These are phyloP conservation scores for Trisateles emortualis DNA, from an alignment of 2,888 invertebrate species.

Conservation along the genomic window DNA sequence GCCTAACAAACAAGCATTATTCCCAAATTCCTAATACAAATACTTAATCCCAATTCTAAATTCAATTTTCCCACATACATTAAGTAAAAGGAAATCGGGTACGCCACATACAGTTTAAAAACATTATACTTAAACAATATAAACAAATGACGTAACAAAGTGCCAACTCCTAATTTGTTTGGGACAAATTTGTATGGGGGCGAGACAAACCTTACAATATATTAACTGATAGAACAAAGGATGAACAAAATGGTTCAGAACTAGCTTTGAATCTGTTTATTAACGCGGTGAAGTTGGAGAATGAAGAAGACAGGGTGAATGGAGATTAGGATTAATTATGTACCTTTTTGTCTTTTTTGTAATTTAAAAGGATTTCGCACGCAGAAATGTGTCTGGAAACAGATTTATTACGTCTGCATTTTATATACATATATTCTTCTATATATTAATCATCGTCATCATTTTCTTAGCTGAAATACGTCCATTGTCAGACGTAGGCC, in stretches of 20 bases:
- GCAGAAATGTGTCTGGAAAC: no score
- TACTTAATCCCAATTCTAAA: no score
- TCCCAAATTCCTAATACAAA: no score
- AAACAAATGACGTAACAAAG: neutral
- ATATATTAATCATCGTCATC: no score
- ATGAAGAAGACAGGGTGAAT: neutral
- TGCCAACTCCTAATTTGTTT: slow-evolving; percentile 22
- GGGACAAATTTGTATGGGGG: slow-evolving; percentile 24
- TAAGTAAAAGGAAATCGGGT: neutral
- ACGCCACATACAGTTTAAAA: slow-evolving; percentile 9
- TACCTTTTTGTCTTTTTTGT: no score
- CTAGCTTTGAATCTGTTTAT: slow-evolving; percentile 22
- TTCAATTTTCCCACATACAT: neutral
- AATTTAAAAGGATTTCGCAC: no score
- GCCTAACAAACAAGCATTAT: no score
- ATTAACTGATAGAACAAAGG: slow-evolving; percentile 23
- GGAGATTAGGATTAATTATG: neutral
- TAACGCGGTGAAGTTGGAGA: neutral
- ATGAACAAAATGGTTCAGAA: slow-evolving; percentile 22
- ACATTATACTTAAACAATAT: slow-evolving; percentile 6
- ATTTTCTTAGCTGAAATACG: no score
- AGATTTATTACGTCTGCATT: no score
- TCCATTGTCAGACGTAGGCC: no score
- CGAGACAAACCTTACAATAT: slow-evolving; percentile 14
- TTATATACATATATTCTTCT: no score